Evolutionary conservation across 2,888 invertebrate genomes (phyloP).

Genomic region (Epicampocera succincta): DNA sequence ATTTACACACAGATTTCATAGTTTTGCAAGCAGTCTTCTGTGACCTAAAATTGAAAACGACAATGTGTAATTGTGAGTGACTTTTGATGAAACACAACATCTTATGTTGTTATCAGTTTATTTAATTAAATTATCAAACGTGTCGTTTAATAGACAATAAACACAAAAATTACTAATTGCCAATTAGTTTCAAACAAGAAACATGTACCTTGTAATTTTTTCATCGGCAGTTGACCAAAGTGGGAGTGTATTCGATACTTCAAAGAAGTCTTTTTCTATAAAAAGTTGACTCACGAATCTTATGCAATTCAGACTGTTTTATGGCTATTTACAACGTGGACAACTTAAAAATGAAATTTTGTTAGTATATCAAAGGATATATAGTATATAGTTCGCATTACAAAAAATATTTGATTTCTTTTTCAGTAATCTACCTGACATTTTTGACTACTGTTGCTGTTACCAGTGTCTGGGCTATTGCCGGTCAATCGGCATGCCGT

Average conservation of each 20-base stretch:
- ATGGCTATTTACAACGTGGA: not conserved
- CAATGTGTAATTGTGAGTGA: too few relatives aligned
- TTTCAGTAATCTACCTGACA: conserved; percentile 64
- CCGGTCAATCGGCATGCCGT: conserved; percentile 78
- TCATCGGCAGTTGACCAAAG: conserved; percentile 8
- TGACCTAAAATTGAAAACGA: too few relatives aligned
- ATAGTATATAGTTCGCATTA: not conserved
- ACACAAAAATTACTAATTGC: not conserved
- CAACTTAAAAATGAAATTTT: conserved; percentile 66
- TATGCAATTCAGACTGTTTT: conserved; percentile 9
- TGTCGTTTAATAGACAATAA: not conserved
- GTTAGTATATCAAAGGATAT: conserved; percentile 57
- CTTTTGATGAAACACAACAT: not conserved
- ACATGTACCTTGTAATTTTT: not conserved
- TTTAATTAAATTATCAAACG: conserved; percentile 32
- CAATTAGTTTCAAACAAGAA: conserved; percentile 12
- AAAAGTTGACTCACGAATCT: conserved; percentile 11
- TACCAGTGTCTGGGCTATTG: conserved; percentile 69
- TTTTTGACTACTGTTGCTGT: conserved; percentile 70
- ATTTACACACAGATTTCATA: too few relatives aligned
- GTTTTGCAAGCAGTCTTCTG: too few relatives aligned
- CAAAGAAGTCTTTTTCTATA: conserved; percentile 17
- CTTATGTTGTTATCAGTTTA: not conserved
- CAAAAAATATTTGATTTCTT: not conserved
- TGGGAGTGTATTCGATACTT: not conserved